Conservation (phyloP, 2,888 invertebrate genomes). For the Melieria crassipennis region DNA sequence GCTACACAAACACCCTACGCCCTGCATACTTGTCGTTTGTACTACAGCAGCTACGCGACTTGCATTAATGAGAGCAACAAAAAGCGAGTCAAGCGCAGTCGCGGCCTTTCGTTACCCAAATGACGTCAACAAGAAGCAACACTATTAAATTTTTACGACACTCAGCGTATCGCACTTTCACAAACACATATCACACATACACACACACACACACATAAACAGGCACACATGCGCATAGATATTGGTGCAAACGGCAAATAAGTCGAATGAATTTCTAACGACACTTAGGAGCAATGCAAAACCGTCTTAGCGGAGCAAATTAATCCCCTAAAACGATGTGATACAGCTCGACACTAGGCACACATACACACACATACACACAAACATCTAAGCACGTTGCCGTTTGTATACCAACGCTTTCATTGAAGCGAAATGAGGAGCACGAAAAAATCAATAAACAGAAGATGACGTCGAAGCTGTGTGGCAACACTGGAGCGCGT, state of each 20-base stretch:
- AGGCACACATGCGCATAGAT: background rate
- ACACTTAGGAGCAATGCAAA: background rate
- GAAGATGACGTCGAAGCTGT: too few relatives aligned
- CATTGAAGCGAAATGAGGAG: background rate
- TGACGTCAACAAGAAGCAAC: conserved; percentile 5
- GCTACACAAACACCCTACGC: background rate
- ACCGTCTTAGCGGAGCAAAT: background rate
- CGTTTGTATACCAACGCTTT: background rate
- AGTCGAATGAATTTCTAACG: conserved; percentile 11
- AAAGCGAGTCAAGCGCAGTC: background rate
- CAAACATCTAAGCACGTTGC: conserved; percentile 9
- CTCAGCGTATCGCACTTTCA: background rate
- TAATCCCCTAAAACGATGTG: background rate
- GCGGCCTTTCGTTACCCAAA: background rate
- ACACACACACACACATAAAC: too few relatives aligned
- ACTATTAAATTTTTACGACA: conserved; percentile 24
- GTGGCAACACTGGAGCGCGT: too few relatives aligned
- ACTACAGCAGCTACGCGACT: background rate
- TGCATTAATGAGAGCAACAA: conserved; percentile 15
- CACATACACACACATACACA: background rate
- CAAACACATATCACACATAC: background rate
- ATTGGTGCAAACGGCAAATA: background rate
- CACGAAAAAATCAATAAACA: too few relatives aligned
- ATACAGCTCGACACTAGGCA: background rate
- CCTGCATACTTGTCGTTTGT: background rate